Conservation (phyloP, 2,113 vertebrate genomes). For the Pyrgilauda ruficollis region DNA sequence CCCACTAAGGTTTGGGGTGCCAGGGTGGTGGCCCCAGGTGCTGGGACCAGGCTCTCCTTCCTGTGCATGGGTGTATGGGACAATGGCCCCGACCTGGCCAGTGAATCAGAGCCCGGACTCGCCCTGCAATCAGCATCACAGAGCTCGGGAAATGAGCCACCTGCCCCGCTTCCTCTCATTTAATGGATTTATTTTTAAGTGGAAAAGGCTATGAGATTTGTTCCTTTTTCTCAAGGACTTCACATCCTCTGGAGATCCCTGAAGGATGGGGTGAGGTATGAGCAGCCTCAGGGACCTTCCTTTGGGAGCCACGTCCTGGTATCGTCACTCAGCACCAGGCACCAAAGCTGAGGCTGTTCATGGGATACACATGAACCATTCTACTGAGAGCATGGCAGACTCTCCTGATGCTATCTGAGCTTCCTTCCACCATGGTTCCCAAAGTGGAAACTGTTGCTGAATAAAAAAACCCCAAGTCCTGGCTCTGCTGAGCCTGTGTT, state of each 20-base stretch:
- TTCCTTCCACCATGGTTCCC: rapidly evolving
- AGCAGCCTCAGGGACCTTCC: background rate
- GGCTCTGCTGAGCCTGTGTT: background rate
- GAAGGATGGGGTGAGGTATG: background rate
- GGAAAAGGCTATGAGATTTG: conserved; percentile 3
- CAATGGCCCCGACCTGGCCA: background rate
- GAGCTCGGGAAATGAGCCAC: background rate
- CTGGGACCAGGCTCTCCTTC: background rate
- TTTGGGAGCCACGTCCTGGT: background rate
- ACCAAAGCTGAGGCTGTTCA: background rate
- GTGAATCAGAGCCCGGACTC: background rate
- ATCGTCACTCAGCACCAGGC: background rate
- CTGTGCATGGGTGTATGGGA: background rate
- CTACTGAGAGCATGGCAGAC: background rate
- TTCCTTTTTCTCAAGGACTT: conserved; percentile 21
- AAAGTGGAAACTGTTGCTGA: background rate
- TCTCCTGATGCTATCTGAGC: background rate
- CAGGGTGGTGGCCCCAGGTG: background rate
- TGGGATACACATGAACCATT: background rate
- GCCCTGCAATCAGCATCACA: background rate
- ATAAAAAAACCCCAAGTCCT: rapidly evolving
- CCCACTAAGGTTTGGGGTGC: rapidly evolving
- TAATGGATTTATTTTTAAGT: conserved; percentile 19
- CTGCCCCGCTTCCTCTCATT: conserved; percentile 9
- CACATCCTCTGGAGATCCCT: background rate